Conservation (phyloP, 2,113 vertebrate genomes). For the Lasiurus borealis region DNA sequence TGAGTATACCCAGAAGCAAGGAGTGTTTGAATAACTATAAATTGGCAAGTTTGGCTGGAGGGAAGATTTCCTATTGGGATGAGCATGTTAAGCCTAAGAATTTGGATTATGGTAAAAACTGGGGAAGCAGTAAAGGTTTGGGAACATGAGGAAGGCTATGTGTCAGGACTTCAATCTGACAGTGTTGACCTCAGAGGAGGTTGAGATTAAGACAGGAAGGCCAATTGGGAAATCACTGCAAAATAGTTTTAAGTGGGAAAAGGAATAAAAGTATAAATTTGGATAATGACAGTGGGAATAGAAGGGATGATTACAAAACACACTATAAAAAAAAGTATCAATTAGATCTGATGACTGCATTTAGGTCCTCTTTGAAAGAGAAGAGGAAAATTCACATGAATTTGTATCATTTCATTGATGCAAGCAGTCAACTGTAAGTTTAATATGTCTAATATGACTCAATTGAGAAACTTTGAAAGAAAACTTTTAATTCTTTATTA, state of each 20-base stretch:
- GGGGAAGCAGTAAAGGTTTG: neutral
- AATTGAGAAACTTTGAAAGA: conserved; percentile 13
- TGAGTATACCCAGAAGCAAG: neutral
- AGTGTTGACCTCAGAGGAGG: neutral
- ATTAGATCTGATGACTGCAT: conserved; percentile 26
- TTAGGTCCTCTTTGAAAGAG: conserved; percentile 15
- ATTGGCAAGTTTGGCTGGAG: neutral
- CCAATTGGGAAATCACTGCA: neutral
- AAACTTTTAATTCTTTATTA: conserved; percentile 8
- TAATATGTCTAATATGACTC: neutral
- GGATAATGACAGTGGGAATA: neutral
- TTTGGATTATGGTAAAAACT: neutral
- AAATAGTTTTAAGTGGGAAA: neutral
- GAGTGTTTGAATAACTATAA: neutral
- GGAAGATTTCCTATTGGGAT: neutral
- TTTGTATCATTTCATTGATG: neutral
- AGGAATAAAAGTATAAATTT: neutral
- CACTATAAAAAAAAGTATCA: neutral
- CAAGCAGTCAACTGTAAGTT: neutral
- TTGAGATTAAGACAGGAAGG: neutral
- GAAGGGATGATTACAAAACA: neutral
- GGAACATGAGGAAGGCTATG: neutral
- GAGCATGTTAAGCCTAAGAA: neutral
- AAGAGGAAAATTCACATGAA: neutral
- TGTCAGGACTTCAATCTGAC: neutral